These are phyloP conservation scores for Drosophila yakuba DNA, from an alignment of 1,140 invertebrate species.

Conservation along the genomic window DNA sequence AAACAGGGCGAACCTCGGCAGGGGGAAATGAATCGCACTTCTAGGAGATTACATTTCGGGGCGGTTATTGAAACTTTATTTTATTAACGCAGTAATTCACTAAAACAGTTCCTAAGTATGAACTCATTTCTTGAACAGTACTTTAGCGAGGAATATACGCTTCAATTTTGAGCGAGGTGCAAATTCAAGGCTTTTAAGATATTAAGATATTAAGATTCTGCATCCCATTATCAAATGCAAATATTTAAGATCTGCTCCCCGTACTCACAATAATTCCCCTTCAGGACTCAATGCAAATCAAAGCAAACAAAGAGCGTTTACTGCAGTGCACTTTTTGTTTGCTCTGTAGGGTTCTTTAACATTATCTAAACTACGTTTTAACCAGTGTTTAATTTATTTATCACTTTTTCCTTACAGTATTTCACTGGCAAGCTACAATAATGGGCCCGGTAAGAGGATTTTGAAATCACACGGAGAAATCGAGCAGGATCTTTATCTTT, in stretches of 20 bases:
- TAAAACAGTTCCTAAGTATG: no score
- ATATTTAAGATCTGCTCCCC: neutral
- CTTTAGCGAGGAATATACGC: no score
- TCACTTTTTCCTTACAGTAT: slow-evolving; percentile 90
- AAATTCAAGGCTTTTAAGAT: no score
- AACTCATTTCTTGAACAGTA: no score
- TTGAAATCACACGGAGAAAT: neutral
- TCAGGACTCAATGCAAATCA: slow-evolving; percentile 10
- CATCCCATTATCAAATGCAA: neutral
- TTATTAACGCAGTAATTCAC: no score
- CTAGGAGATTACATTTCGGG: neutral
- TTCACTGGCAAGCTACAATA: slow-evolving; percentile 99
- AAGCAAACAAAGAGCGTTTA: slow-evolving; percentile 25
- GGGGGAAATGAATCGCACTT: neutral
- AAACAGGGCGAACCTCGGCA: neutral
- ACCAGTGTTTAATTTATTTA: slow-evolving; percentile 29
- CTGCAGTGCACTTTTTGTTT: slow-evolving; percentile 14
- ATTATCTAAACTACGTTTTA: slow-evolving; percentile 17
- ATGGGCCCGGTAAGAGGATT: slow-evolving; percentile 97
- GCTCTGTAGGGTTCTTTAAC: neutral
- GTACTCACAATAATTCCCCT: slow-evolving; percentile 2
- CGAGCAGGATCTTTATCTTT: neutral
- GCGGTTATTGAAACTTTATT: no score
- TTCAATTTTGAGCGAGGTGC: no score
- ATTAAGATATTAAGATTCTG: no score